Evolutionary conservation across 2,113 vertebrate genomes (phyloP).

Genomic region (Struthidea cinerea): DNA sequence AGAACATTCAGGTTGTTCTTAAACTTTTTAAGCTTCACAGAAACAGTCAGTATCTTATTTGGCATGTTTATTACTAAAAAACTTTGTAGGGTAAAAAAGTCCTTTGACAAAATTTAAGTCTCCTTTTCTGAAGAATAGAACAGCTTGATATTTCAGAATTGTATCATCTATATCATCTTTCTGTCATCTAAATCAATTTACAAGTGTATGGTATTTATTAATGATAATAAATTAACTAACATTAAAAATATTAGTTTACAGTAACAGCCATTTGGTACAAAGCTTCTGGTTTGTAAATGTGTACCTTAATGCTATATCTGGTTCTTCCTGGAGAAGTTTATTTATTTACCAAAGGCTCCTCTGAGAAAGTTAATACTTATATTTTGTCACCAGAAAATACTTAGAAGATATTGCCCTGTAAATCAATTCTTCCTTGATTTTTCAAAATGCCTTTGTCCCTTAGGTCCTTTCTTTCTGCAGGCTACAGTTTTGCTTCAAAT

Average conservation of each 20-base stretch:
- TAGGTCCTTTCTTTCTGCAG: background rate
- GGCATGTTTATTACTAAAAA: background rate
- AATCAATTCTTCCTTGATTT: background rate
- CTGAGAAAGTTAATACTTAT: background rate
- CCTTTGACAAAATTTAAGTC: background rate
- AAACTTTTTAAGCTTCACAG: background rate
- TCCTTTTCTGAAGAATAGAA: background rate
- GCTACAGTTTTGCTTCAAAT: background rate
- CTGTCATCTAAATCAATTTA: background rate
- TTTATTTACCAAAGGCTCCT: background rate
- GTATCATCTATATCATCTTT: background rate
- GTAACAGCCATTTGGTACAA: background rate
- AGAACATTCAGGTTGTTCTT: background rate
- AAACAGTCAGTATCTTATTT: background rate
- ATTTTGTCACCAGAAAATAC: background rate
- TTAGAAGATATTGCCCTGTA: background rate
- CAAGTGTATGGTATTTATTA: background rate
- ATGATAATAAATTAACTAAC: background rate
- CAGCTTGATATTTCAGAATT: background rate
- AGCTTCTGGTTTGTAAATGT: background rate
- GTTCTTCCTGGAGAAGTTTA: background rate
- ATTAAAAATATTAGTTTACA: background rate
- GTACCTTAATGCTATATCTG: background rate
- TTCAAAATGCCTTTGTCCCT: background rate
- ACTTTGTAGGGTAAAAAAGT: background rate